Evolutionary conservation across 2,888 invertebrate species (phyloP).

Genomic region (Priocnemis perturbator): DNA sequence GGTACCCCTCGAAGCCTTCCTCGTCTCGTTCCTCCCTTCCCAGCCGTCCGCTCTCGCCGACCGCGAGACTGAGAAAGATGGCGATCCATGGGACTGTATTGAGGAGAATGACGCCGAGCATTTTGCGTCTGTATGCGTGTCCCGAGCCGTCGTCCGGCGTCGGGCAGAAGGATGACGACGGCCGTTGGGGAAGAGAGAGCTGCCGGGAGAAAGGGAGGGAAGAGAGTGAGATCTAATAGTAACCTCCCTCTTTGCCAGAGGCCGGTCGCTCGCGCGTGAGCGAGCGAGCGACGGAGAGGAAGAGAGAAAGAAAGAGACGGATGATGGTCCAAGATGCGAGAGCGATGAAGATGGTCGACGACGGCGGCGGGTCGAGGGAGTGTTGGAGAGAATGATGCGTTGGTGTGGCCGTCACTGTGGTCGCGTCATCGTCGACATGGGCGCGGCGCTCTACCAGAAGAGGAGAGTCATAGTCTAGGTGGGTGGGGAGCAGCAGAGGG

Average conservation of each 20-base stretch:
- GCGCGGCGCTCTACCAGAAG: slow-evolving; percentile 46
- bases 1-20: background rate
- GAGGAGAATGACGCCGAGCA: background rate
- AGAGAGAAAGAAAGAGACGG: background rate
- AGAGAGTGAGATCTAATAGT: slow-evolving; percentile 1
- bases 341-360: background rate
- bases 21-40: background rate
- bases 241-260: background rate
- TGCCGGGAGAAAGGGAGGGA: background rate
- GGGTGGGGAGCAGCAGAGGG: slow-evolving; percentile 12
- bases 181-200: slow-evolving; percentile 18
- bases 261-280: background rate
- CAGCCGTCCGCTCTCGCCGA: too few species aligned
- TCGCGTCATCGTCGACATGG: slow-evolving; percentile 38
- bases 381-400: background rate
- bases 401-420: slow-evolving; percentile 5
- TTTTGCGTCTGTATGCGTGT: slow-evolving; percentile 20
- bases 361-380: background rate
- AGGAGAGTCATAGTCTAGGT: slow-evolving; percentile 32
- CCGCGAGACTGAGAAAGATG: slow-evolving; percentile 11
- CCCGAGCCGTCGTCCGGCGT: slow-evolving; percentile 26
- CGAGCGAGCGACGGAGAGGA: background rate
- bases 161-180: slow-evolving; percentile 51
- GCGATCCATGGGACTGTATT: slow-evolving; percentile 21
- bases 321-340: background rate